Base-by-base conservation (phyloP, 2,888 invertebrate genomes). In the Brenthis daphne region DNA sequence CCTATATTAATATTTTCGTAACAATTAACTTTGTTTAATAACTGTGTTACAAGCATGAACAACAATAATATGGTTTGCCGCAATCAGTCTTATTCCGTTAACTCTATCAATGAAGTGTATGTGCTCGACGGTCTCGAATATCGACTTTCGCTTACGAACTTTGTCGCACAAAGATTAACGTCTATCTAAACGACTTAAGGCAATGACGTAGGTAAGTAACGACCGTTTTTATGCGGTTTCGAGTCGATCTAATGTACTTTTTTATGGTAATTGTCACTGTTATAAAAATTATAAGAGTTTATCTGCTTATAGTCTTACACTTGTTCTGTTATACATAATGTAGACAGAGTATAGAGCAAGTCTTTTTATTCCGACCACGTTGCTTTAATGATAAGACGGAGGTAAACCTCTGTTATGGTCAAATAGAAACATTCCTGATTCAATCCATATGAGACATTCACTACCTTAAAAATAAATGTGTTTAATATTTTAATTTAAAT, bases 221-320 rank as follows among this genome's bases (percentile, higher is more conserved):
- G 48, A 60, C 12, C 50, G 13, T 48, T 60, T 16, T 12, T 2
- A 60, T 29, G n/a, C 33, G 11, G 13, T 48, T 60, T 12, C 6
- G 6, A 60, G 50, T 2, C 50, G 11, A 50, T 60, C 16, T 50
- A 29, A 60, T 60, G n/a, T 50, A 29, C 29, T n/a, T 16, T 43
- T 60, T 60, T 33, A 60, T 60, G 60, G 33, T 60, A 50, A 60
- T 60, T n/a, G 50, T 60, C 11, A 58, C 5, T 8, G 24, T n/a
- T 50, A 29, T 60, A 12, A n/a, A 24, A 33, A 12, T 50, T 6
- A 16, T 60, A 16, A 50, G 12, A 50, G n/a, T 60, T 29, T 16
- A 60, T 60, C 11, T 12, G 3, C 24, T 48, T 14, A 11, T 48
- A 29, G 29, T 24, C 8, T 50, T 12, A n/a, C 29, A 11, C 37